Evolutionary conservation across 1,140 invertebrate species (phyloP).

Genomic region (Metopolophium dirhodum): DNA sequence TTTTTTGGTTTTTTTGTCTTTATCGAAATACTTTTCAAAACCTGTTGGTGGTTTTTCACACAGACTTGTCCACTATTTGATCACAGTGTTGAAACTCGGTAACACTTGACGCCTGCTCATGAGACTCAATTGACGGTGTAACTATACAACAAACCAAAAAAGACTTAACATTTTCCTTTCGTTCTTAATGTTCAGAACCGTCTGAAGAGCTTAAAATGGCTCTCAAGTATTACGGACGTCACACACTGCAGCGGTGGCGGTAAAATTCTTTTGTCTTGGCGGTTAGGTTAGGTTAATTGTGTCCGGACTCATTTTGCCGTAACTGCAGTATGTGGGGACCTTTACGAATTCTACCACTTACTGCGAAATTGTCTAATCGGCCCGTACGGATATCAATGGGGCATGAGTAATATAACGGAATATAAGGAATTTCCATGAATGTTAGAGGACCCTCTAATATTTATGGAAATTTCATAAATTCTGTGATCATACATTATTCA

Average conservation of each 20-base stretch:
- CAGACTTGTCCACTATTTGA: slow-evolving; percentile 68
- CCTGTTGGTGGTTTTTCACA: slow-evolving; percentile 84
- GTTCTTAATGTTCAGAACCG: neutral
- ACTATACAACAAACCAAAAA: slow-evolving; percentile 1
- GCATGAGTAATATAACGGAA: too few species aligned
- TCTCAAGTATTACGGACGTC: neutral
- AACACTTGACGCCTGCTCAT: slow-evolving; percentile 50
- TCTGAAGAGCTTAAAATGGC: too few species aligned
- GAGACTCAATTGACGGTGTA: neutral
- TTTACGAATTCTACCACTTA: slow-evolving; percentile 30
- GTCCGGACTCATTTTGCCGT: too few species aligned
- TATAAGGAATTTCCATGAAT: too few species aligned
- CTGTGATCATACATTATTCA: too few species aligned
- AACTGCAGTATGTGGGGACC: too few species aligned
- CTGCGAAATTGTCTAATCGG: slow-evolving; percentile 57
- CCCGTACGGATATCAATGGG: slow-evolving; percentile 58
- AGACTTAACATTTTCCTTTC: neutral
- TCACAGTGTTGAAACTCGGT: slow-evolving; percentile 60
- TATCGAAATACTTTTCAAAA: slow-evolving; percentile 89
- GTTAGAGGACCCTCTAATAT: too few species aligned
- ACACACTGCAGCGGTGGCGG: too few species aligned
- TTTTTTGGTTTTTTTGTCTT: slow-evolving; percentile 64
- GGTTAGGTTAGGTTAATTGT: too few species aligned
- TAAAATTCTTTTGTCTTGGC: too few species aligned
- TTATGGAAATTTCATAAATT: too few species aligned